Evolutionary conservation across 2,113 vertebrate genomes (phyloP).

Genomic region (Coptodon rendalli): DNA sequence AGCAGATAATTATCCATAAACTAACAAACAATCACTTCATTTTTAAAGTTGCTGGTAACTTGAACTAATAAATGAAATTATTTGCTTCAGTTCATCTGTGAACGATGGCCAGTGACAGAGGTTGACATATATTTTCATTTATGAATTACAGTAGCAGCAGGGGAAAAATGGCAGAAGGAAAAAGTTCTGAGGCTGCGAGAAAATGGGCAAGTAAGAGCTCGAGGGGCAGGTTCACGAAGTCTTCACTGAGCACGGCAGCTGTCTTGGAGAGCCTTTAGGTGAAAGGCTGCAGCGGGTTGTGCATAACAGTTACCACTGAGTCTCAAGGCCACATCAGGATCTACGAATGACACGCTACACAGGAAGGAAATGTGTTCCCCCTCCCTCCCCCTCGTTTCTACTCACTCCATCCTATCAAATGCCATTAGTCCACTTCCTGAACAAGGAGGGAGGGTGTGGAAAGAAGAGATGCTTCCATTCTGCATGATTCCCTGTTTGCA

Average conservation of each 20-base stretch:
- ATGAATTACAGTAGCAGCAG: neutral
- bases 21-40: neutral
- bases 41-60: neutral
- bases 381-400: conserved; percentile 57
- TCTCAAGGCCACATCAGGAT: conserved; percentile 51
- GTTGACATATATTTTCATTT: neutral
- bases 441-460: conserved; percentile 60
- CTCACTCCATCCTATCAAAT: conserved; percentile 73
- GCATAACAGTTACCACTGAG: neutral
- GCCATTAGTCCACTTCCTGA: conserved; percentile 88
- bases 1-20: neutral
- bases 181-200: neutral
- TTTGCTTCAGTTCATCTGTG: neutral
- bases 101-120: neutral
- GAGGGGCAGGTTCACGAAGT: neutral
- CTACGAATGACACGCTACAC: conserved; percentile 48
- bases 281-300: neutral
- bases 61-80: neutral
- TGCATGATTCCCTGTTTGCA: neutral
- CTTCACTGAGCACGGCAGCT: neutral
- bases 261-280: neutral
- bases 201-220: neutral
- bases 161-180: neutral
- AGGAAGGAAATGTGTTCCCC: conserved; percentile 56
- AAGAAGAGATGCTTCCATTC: conserved; percentile 39